Evolutionary conservation across 2,888 invertebrate genomes (phyloP).

Genomic region (Acronicta aceris): DNA sequence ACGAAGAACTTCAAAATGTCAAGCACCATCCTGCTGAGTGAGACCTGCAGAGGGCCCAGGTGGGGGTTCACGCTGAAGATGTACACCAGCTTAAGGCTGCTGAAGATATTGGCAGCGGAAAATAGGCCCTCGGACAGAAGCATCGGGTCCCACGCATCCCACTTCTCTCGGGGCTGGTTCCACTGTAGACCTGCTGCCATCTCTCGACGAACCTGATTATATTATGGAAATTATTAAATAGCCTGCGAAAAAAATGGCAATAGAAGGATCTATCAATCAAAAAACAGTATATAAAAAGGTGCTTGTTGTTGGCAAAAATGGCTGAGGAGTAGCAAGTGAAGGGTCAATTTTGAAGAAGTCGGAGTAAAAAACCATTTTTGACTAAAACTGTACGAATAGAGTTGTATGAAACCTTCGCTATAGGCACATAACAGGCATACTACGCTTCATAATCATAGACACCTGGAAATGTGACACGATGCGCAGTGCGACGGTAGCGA

Average conservation of each 20-base stretch:
- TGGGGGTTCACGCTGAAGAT: slow-evolving; percentile 99
- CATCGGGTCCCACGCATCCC: slow-evolving; percentile 99
- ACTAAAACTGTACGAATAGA: too few species aligned
- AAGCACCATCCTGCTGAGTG: slow-evolving; percentile 97
- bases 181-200: slow-evolving; percentile 89
- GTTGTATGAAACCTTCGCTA: too few species aligned
- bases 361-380: too few species aligned
- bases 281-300: too few species aligned
- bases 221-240: not conserved
- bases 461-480: slow-evolving; percentile 98
- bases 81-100: slow-evolving; percentile 98
- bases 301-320: too few species aligned
- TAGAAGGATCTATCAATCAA: too few species aligned
- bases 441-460: slow-evolving; percentile 29
- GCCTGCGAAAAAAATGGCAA: too few species aligned
- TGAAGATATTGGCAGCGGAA: slow-evolving; percentile 98
- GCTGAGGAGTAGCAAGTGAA: too few species aligned
- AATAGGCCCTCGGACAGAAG: slow-evolving; percentile 98
- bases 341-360: too few species aligned
- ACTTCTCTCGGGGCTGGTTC: slow-evolving; percentile 94
- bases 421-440: too few species aligned
- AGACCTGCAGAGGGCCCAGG: slow-evolving; percentile 98
- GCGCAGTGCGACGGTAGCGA: slow-evolving; percentile 98
- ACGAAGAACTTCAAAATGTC: slow-evolving; percentile 99
- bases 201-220: slow-evolving; percentile 92